A percentile compares a stretch with the other conserved stretches of the same genome.
phyloP scores from a whole-genome alignment of 2,797 vertebrate species.

The Gephyroberyx darwinii region DNA sequence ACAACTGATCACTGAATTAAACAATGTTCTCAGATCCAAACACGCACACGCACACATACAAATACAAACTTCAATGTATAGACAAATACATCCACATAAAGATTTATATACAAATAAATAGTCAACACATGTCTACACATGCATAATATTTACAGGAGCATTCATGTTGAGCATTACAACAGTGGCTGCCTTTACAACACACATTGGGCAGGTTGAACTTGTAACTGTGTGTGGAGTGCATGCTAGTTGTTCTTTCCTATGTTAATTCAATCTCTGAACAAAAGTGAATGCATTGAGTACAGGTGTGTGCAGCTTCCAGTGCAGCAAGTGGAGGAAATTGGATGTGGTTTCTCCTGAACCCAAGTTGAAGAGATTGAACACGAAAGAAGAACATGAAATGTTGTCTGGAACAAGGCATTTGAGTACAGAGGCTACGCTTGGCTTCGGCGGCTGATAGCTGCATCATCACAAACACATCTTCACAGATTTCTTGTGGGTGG shows the following conservation, averaged over 20 bases:
- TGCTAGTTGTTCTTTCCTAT: slow-evolving; percentile 69
- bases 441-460: slow-evolving; percentile 43
- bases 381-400: slow-evolving; percentile 60
- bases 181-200: not conserved
- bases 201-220: slow-evolving; percentile 52
- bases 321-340: slow-evolving; percentile 75
- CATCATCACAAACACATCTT: slow-evolving; percentile 70
- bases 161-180: slow-evolving; percentile 42
- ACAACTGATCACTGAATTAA: too few relatives aligned
- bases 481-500: slow-evolving; percentile 73
- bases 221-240: slow-evolving; percentile 56
- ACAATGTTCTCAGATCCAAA: too few relatives aligned
- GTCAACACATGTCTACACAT: slow-evolving; percentile 14
- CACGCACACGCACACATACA: not conserved
- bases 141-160: slow-evolving; percentile 25
- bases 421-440: slow-evolving; percentile 47
- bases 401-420: slow-evolving; percentile 43
- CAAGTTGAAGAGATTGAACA: slow-evolving; percentile 63
- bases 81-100: not conserved
- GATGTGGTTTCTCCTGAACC: slow-evolving; percentile 61
- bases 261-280: slow-evolving; percentile 78
- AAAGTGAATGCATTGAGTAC: slow-evolving; percentile 70
- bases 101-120: slow-evolving; percentile 28
- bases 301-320: slow-evolving; percentile 67
- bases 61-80: not conserved